These are phyloP conservation scores for Calliopum simillimum DNA, from an alignment of 2,888 invertebrate genomes.

Conservation along the genomic window DNA sequence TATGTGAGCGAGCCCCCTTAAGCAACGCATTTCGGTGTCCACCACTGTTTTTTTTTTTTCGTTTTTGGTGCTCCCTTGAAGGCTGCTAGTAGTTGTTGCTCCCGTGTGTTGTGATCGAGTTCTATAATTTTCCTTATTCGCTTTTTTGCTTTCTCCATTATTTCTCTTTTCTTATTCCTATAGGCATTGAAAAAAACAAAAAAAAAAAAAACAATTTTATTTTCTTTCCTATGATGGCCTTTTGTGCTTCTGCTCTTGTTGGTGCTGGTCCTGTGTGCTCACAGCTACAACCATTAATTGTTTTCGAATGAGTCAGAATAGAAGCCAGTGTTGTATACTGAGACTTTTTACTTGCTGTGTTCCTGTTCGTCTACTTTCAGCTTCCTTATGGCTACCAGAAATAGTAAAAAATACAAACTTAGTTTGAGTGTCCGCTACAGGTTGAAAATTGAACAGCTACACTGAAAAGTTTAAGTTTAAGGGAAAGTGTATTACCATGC, in stretches of 20 bases:
- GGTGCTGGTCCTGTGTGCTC: background rate
- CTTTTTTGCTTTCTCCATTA: too few relatives aligned
- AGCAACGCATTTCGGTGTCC: too few relatives aligned
- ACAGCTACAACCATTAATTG: slow-evolving; percentile 27
- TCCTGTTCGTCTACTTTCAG: background rate
- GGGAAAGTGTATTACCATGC: too few relatives aligned
- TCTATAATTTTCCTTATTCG: too few relatives aligned
- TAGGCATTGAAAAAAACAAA: slow-evolving; percentile 3
- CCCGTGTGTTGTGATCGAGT: background rate
- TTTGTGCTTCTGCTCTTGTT: too few relatives aligned
- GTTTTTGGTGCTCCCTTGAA: background rate
- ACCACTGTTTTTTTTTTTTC: too few relatives aligned
- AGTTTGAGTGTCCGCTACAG: background rate
- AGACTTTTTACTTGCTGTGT: background rate
- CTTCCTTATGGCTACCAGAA: background rate
- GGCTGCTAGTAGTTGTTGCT: background rate
- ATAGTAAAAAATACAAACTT: background rate
- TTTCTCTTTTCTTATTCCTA: background rate
- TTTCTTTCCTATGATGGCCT: background rate
- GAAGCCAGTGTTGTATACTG: background rate
- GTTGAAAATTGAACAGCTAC: too few relatives aligned
- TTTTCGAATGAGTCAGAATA: slow-evolving; percentile 16
- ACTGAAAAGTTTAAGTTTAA: too few relatives aligned
- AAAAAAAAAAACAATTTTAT: too few relatives aligned
- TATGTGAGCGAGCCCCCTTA: background rate